Base-by-base conservation (phyloP, 2,797 vertebrate genomes). In the Zenarchopterus dispar region DNA sequence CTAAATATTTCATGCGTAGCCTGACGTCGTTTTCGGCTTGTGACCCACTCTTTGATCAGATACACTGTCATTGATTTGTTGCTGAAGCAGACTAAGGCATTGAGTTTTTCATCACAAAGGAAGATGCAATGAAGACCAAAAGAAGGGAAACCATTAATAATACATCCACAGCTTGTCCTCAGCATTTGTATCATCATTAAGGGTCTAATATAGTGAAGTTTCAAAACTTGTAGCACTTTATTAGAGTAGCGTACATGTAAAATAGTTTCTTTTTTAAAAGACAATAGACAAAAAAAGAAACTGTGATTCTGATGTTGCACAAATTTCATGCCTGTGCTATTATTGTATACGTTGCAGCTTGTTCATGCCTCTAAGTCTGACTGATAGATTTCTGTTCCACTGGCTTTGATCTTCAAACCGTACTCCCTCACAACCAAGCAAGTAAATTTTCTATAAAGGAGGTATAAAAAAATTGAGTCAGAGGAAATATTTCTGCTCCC, bases 1-100 rank as follows among this genome's bases (percentile, higher is more conserved):
- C 68, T 91, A 83, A 92, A 91, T 93, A 91, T 89, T 92, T 92
- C 43, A 92, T 86, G 71, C n/a, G 19, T 46, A 68, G 80, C 81
- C 81, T 78, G 77, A 73, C 81, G 82, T 79, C 80, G 68, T 87
- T 82, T 87, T 75, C 64, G 76, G 76, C 78, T 82, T 67, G 70
- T 70, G 79, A 80, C 60, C 63, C 59, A 16, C 62, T 75, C 86
- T 91, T 89, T 91, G 87, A 90, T 92, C 86, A 80, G 62, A 17
- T 23, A 47, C 9, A 19, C 43, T 45, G 8, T 47, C 56, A 48
- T 80, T 88, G 85, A 91, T 89, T 90, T 79, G 82, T 81, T 82
- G 67, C 81, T 50, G 75, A 59, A 77, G 84, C 56, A 36, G 56
- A 81, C 73, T 53, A 23, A 65, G 44, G 57, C 74, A 73, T 72